Evolutionary conservation across 2,797 vertebrate species (phyloP).

Genomic region (Sebastes melanostomus): DNA sequence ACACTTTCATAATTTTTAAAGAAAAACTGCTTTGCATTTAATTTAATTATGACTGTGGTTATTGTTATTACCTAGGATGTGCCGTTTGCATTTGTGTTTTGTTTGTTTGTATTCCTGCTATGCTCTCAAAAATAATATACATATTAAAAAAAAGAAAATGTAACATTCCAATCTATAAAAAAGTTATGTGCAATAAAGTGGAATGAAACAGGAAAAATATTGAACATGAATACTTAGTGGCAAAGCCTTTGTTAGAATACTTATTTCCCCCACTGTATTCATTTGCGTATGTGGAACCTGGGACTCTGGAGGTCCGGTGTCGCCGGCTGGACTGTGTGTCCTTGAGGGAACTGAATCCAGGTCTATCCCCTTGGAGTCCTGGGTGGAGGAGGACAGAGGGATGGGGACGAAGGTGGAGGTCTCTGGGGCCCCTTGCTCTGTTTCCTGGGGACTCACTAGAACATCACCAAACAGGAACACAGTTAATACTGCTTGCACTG

Average conservation of each 20-base stretch:
- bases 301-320: constrained; percentile 13
- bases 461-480: constrained; percentile 12
- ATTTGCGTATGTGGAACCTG: constrained; percentile 12
- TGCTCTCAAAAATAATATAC: no score
- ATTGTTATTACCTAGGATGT: no score
- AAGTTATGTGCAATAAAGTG: not conserved
- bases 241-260: not conserved
- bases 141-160: no score
- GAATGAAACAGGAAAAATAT: not conserved
- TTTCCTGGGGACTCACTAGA: constrained; percentile 34
- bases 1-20: no score
- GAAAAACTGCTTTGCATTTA: no score
- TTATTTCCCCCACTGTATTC: not conserved
- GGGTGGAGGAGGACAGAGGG: constrained; percentile 8
- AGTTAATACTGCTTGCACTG: not conserved
- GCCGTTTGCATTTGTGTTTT: no score
- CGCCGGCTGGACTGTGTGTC: not conserved
- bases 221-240: not conserved
- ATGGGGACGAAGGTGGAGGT: not conserved
- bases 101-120: no score
- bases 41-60: no score
- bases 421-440: not conserved
- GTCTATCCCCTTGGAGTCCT: constrained; percentile 6
- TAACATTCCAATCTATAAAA: not conserved
- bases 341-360: not conserved